phyloP scores from a whole-genome alignment of 2,113 vertebrate genomes.

The Crotalus horridus region DNA sequence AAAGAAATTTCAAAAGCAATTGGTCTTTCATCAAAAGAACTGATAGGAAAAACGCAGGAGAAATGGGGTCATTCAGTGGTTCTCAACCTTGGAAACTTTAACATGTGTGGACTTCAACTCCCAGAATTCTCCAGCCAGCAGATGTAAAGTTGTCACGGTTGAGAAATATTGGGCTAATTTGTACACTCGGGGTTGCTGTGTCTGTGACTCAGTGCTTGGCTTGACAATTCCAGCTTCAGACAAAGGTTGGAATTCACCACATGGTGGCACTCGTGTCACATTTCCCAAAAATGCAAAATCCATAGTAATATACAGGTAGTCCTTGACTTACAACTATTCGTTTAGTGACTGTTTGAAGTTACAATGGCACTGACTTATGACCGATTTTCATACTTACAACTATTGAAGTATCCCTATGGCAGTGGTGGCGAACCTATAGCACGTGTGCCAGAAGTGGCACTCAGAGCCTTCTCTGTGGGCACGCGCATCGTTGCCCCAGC shows the following conservation, averaged over 20 bases:
- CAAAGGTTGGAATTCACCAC: conserved; percentile 30
- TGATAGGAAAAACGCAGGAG: too few species aligned
- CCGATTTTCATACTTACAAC: neutral
- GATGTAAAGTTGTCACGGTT: neutral
- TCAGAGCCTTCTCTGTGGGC: too few species aligned
- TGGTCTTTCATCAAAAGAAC: too few species aligned
- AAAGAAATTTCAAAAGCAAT: too few species aligned
- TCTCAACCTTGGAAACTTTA: neutral
- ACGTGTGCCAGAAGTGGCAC: too few species aligned
- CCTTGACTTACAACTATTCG: neutral
- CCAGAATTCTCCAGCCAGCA: neutral
- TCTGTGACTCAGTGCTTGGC: neutral
- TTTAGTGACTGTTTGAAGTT: neutral
- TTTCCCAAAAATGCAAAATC: neutral
- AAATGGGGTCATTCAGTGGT: neutral
- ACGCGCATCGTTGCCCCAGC: too few species aligned
- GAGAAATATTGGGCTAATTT: neutral
- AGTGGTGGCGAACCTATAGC: too few species aligned
- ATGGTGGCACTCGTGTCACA: conserved; percentile 49
- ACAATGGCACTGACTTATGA: neutral
- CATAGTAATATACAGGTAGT: neutral
- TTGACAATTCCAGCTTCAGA: neutral
- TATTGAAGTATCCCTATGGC: neutral
- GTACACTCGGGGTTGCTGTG: neutral
- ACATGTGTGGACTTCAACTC: neutral